A percentile compares a stretch with the other conserved stretches of the same genome.
phyloP scores from a whole-genome alignment of 64 coral and sea anemone species.

The Orbicella faveolata region DNA sequence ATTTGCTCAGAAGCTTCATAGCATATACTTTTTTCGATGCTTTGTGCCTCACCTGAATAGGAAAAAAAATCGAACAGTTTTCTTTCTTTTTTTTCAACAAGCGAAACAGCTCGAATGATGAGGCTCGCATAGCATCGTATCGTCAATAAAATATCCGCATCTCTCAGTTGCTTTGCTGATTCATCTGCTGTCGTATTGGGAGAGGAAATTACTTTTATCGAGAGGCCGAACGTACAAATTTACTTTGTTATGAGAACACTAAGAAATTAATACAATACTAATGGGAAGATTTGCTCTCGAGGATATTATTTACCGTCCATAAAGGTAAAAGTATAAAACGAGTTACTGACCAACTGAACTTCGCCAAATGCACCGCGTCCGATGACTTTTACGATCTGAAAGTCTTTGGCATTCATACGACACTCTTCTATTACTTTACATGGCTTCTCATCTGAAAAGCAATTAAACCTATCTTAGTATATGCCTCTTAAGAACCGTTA shows the following conservation, averaged over 20 bases:
- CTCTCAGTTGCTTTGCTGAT: neutral
- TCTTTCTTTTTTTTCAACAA: neutral
- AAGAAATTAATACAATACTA: neutral
- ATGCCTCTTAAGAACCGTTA: conserved; percentile 32
- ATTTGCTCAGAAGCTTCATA: conserved; percentile 98
- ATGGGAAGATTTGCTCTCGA: neutral
- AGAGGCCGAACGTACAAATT: neutral
- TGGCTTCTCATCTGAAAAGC: conserved; percentile 81
- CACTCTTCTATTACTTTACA: conserved; percentile 77
- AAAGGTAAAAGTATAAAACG: conserved; percentile 20
- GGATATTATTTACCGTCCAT: conserved; percentile 26
- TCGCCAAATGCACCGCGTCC: conserved; percentile 98
- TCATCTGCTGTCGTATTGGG: conserved; percentile 22
- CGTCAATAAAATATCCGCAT: conserved; percentile 16
- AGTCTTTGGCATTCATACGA: conserved; percentile 87
- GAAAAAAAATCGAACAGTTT: neutral
- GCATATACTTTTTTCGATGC: conserved; percentile 86
- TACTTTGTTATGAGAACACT: neutral
- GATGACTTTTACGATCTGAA: conserved; percentile 92
- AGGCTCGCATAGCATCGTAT: conserved; percentile 14
- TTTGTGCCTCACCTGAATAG: conserved; percentile 76
- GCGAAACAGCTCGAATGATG: conserved; percentile 20
- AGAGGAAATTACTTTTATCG: conserved; percentile 22
- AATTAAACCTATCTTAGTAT: conserved; percentile 57
- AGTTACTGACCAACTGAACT: conserved; percentile 94